phyloP scores from a whole-genome alignment of 2,888 invertebrate genomes.

The Ischnus inquisitorius region DNA sequence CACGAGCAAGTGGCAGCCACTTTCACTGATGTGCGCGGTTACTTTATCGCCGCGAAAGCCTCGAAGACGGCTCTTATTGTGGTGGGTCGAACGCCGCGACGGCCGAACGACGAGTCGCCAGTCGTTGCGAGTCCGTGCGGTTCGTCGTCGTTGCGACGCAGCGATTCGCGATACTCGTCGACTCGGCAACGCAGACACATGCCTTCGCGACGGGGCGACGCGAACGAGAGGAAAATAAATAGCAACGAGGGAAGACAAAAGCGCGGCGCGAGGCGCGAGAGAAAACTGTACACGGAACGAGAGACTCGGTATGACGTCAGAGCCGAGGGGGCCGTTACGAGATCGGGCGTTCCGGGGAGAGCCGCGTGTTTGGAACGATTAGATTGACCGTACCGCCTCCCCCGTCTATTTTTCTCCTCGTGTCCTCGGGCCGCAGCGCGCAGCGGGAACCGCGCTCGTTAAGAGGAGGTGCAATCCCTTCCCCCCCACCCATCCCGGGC shows the following conservation, averaged over 20 bases:
- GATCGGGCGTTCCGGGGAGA: slow-evolving; percentile 67
- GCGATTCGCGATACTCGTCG: background rate
- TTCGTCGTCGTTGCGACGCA: background rate
- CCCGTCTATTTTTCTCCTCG: slow-evolving; percentile 36
- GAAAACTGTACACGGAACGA: slow-evolving; percentile 44
- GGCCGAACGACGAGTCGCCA: background rate
- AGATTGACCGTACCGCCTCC: slow-evolving; percentile 72
- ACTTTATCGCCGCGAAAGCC: background rate
- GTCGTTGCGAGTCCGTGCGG: background rate
- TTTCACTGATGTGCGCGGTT: slow-evolving; percentile 4
- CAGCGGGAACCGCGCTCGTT: too few species aligned
- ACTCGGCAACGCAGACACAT: background rate
- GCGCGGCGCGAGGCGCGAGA: slow-evolving; percentile 69
- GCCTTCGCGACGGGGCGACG: background rate
- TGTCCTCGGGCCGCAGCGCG: background rate
- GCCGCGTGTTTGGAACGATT: slow-evolving; percentile 73
- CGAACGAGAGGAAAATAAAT: too few species aligned
- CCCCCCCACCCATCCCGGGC: too few species aligned
- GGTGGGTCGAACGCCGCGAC: too few species aligned
- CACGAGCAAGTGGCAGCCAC: too few species aligned
- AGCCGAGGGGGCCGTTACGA: slow-evolving; percentile 65
- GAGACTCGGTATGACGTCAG: slow-evolving; percentile 78
- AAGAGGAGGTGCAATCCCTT: too few species aligned
- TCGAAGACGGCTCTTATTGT: background rate
- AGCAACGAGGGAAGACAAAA: slow-evolving; percentile 51